Evolutionary conservation across 2,113 vertebrate genomes (phyloP).

Genomic region (Fulmarus glacialis): DNA sequence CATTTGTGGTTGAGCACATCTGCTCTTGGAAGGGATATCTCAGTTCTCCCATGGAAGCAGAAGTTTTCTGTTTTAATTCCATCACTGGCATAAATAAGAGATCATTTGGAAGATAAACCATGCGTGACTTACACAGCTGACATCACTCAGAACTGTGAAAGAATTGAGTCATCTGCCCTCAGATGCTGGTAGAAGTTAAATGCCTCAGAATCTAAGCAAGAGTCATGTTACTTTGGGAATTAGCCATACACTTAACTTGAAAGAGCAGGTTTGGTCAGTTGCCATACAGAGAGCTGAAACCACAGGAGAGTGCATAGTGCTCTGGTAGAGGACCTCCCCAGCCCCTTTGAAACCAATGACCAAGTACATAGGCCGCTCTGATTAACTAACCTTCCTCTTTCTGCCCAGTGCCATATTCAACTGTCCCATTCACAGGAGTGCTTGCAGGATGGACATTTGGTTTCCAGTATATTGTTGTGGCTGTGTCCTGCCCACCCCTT

Average conservation of each 20-base stretch:
- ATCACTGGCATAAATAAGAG: constrained; percentile 14
- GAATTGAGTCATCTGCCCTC: background rate
- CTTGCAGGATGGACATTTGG: background rate
- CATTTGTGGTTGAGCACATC: background rate
- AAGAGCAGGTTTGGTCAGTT: background rate
- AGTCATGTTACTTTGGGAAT: constrained; percentile 46
- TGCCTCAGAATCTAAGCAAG: constrained; percentile 51
- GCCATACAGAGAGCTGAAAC: background rate
- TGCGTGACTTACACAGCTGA: background rate
- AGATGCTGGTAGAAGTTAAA: constrained; percentile 9
- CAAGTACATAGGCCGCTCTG: background rate
- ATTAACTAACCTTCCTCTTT: background rate
- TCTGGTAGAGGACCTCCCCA: background rate
- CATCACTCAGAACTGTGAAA: background rate
- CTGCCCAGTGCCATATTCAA: background rate
- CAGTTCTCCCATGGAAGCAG: background rate
- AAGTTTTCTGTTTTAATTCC: constrained; percentile 1
- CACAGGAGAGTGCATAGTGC: background rate
- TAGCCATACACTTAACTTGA: constrained; percentile 33
- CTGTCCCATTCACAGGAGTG: background rate
- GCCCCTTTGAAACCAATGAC: background rate
- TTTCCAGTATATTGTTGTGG: background rate
- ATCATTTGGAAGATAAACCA: constrained; percentile 41
- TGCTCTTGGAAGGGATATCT: background rate
- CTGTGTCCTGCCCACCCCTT: background rate